phyloP scores from a whole-genome alignment of 2,113 vertebrate species.

The Anhinga rufa region DNA sequence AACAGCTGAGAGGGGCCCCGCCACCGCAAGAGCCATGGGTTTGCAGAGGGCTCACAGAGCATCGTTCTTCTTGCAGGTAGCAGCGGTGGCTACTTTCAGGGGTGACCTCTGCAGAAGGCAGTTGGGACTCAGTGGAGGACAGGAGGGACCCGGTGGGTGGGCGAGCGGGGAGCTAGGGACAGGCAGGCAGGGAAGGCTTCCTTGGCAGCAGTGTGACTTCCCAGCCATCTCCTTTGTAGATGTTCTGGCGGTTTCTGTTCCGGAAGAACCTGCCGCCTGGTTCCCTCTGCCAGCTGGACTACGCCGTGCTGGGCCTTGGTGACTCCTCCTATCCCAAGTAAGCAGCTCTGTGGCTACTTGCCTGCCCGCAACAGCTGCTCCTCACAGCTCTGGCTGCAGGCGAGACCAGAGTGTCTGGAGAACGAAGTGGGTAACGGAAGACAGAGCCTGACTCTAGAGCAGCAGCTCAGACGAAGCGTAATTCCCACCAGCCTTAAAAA shows the following conservation, averaged over 20 bases:
- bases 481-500: not conserved
- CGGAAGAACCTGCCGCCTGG: constrained; percentile 79
- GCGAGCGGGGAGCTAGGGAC: rapidly evolving
- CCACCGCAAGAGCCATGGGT: no score
- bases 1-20: not conserved
- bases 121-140: not conserved
- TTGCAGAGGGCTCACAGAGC: not conserved
- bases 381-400: not conserved
- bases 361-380: not conserved
- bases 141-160: not conserved
- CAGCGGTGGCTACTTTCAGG: not conserved
- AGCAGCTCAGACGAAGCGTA: not conserved
- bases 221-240: constrained; percentile 35
- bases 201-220: not conserved
- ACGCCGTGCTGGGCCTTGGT: constrained; percentile 87
- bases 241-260: constrained; percentile 94
- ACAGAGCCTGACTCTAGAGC: not conserved
- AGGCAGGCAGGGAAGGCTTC: not conserved
- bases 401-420: not conserved
- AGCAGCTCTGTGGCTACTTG: constrained; percentile 24
- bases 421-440: not conserved
- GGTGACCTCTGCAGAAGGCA: not conserved
- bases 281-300: constrained; percentile 87
- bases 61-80: no score
- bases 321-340: constrained; percentile 96